phyloP scores from a whole-genome alignment of 2,797 vertebrate species.

The Microhierax caerulescens region DNA sequence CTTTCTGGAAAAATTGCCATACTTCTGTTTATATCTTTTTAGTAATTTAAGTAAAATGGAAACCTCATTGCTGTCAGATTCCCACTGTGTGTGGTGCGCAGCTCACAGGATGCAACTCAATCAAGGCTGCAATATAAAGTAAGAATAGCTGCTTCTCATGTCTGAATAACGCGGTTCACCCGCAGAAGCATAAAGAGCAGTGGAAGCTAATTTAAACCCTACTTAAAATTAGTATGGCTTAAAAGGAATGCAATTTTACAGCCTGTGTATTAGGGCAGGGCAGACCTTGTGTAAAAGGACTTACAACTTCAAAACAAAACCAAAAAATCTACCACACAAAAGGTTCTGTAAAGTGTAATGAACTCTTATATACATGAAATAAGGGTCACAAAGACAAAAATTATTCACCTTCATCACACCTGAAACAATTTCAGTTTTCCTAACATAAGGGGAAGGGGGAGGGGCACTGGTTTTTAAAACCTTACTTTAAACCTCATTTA shows the following conservation, averaged over 20 bases:
- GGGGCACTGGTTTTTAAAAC: not conserved
- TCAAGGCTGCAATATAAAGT: not conserved
- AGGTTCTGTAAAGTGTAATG: not conserved
- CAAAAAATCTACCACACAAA: not conserved
- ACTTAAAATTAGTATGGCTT: not conserved
- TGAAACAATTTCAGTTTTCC: not conserved
- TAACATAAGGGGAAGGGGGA: not conserved
- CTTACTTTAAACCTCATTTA: not conserved
- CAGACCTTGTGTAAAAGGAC: not conserved
- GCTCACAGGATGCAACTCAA: not conserved
- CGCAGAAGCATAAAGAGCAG: not conserved
- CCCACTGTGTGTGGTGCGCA: not conserved
- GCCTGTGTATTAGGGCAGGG: not conserved
- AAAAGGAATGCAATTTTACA: not conserved
- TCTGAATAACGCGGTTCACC: not conserved
- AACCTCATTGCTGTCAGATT: not conserved
- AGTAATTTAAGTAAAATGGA: not conserved
- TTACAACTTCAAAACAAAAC: not conserved
- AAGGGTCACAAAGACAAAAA: not conserved
- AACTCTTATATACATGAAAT: not conserved
- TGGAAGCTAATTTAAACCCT: not conserved
- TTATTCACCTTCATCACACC: not conserved
- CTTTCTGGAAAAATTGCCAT: not conserved
- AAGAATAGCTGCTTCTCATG: not conserved
- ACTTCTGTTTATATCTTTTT: not conserved